A percentile compares a stretch with the other conserved stretches of the same genome.
Evolutionary conservation across 2,888 invertebrate genomes (phyloP).

Genomic region (Drosophila melanosoma): DNA sequence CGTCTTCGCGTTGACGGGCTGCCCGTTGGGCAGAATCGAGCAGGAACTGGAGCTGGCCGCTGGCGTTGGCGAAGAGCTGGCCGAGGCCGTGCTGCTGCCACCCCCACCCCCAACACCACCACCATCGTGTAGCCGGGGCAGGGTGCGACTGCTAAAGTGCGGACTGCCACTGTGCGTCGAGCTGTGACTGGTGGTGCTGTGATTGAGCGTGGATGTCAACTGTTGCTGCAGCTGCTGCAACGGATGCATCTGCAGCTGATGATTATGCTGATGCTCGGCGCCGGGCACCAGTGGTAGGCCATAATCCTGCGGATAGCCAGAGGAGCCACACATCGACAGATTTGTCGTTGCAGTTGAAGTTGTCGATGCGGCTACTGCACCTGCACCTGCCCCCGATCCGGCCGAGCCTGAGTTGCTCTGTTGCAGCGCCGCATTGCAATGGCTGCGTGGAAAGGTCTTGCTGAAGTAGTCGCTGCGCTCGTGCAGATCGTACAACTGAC

Average conservation of each 20-base stretch:
- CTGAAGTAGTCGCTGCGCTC: constrained; percentile 87
- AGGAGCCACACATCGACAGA: constrained; percentile 67
- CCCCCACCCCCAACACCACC: constrained; percentile 54
- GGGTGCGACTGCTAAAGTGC: constrained; percentile 77
- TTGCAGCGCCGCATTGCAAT: constrained; percentile 70
- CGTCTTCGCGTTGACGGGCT: constrained; percentile 90
- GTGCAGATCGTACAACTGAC: constrained; percentile 83
- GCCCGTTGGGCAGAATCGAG: constrained; percentile 82
- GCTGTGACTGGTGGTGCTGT: constrained; percentile 57
- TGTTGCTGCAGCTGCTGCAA: constrained; percentile 86
- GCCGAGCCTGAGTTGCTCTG: constrained; percentile 40
- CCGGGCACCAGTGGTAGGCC: constrained; percentile 89
- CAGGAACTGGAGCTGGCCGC: constrained; percentile 72
- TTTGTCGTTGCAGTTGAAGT: constrained; percentile 84
- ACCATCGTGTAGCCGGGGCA: constrained; percentile 73
- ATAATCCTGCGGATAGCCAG: constrained; percentile 91
- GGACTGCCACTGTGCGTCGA: constrained; percentile 65
- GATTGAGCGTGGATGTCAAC: constrained; percentile 64
- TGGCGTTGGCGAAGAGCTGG: constrained; percentile 64
- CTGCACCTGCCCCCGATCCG: constrained; percentile 38
- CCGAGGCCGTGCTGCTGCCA: constrained; percentile 48
- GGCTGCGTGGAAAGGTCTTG: constrained; percentile 87
- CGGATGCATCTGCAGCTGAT: constrained; percentile 84
- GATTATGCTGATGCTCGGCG: constrained; percentile 84
- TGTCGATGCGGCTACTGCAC: constrained; percentile 67